Evolutionary conservation across 2,113 vertebrate species (phyloP), one percentile per base, ranked within the genome.

Genomic region (Trichomycterus rosablanca): DNA sequence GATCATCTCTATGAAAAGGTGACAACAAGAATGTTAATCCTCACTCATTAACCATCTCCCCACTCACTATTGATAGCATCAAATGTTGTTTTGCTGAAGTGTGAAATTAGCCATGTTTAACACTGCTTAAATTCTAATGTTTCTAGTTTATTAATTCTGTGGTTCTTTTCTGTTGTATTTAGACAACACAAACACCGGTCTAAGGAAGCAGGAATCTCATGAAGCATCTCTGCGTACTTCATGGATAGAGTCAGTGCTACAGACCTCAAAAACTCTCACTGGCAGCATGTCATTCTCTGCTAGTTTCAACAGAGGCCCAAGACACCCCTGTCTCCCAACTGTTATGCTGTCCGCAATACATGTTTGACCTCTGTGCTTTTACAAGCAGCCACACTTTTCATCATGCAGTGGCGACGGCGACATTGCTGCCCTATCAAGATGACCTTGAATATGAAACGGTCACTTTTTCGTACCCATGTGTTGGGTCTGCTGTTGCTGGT

Each of bases 381-480:
- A 73, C 63, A 62, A 89, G 92, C 82, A 82, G 89, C 67, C 87
- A 52, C 88, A 22, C 88, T 85, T 83, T 88, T 86, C 90, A 95
- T 81, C 89, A 99, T 99, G 96, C 95, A 94, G 93, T 95, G 94
- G 93, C 89, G 95, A 76, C 89, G 96, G 76, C 84, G 95, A 67
- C 91, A 95, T 74, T 97, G 92, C 80, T 97, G 94, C 86, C 90
- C 91, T 77, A 88, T 89, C 77, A 97, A 96, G 82, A 94, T 97
- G 93, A 93, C 89, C 81, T 97, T 93, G 91, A 94, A 90, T 77
- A 69, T 87, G 81, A 98, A 98, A 77, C 88, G 95, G 68, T 96
- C 93, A 18, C 86, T 95, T 18, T 93, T 96, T 68, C 91, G 94
- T 50, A 93, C 93, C 35, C 96, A 94, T 2, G 90, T 94, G 45